Evolutionary conservation across 2,888 invertebrate genomes (phyloP), one percentile per base, ranked within the genome.

Genomic region (Schizotus pectinicornis): DNA sequence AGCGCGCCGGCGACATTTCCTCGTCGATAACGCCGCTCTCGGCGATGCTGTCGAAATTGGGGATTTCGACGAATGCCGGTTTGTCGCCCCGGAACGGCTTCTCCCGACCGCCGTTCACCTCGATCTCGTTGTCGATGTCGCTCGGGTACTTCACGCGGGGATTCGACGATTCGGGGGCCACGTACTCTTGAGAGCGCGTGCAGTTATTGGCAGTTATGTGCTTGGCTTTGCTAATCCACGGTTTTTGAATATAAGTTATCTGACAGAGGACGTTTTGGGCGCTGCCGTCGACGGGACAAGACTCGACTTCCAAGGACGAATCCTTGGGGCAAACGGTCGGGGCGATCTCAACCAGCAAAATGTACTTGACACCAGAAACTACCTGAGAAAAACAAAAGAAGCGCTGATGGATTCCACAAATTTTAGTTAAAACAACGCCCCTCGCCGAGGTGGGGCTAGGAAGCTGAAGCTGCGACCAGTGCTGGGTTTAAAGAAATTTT

Each of bases 181-280:
- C 69, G 68, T 80, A 85, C 59, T 77, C 76, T 81, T 85, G 85
- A 46, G 82, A 79, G 43, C 79, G 76, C 1, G 88, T 88, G 71
- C 89, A 89, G 70, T 90, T 90, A 66, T 89, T 88, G 14, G 83
- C 79, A 43, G 85, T 74, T 54, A 90, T 81, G 8, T 85, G 81
- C 70, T 87, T 85, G 41, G 83, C 83, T 73, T 84, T 86, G 43
- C 82, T 82, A 22, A 86, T 72, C 88, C 89, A 89, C 0, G 87
- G 86, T 69, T 87, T 86, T 72, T 89, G 87, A 53, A 87, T 76
- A 67, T 87, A 83, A 12, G 84, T 82, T 60, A 90, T 76, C 64
- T 84, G 83, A 73, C 90, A 90, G 6, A 49, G 69, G 64, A 58
- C 74, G 63, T 64, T 56, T 9, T 56, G 63, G 35, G 58, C 67